Conservation (phyloP, 2,113 vertebrate species). For the Accipiter virgatus region DNA sequence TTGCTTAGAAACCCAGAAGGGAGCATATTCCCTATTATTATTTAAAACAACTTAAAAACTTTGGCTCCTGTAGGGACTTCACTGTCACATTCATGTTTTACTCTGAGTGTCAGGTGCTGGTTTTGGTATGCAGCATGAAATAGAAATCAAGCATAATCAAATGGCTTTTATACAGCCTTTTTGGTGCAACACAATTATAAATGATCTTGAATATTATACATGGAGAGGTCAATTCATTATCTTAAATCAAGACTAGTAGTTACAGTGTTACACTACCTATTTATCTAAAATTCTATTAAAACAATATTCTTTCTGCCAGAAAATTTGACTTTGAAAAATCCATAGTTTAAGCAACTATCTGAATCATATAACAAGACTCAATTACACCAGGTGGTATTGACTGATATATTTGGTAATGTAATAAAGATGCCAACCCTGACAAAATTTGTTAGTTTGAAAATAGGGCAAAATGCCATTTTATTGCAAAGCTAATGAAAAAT, state of each 20-base stretch:
- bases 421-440: slow-evolving; percentile 65
- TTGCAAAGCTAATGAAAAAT: slow-evolving; percentile 63
- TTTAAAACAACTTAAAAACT: not conserved
- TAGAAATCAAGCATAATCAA: slow-evolving; percentile 28
- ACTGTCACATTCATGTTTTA: not conserved
- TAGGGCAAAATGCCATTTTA: slow-evolving; percentile 60
- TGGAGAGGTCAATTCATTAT: slow-evolving; percentile 26
- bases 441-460: slow-evolving; percentile 65
- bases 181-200: not conserved
- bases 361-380: slow-evolving; percentile 40
- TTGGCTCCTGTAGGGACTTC: not conserved
- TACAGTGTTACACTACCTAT: not conserved
- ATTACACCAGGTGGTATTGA: slow-evolving; percentile 56
- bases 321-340: slow-evolving; percentile 58
- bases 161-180: not conserved
- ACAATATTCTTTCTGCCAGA: slow-evolving; percentile 31
- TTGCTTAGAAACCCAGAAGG: not conserved
- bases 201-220: slow-evolving; percentile 18
- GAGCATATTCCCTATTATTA: not conserved
- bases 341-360: slow-evolving; percentile 47
- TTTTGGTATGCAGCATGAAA: not conserved
- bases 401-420: slow-evolving; percentile 60
- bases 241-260: slow-evolving; percentile 14
- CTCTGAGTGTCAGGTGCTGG: slow-evolving; percentile 13
- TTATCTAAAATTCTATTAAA: slow-evolving; percentile 56